Evolutionary conservation across 2,113 vertebrate genomes (phyloP).

Genomic region (Casuarius casuarius): DNA sequence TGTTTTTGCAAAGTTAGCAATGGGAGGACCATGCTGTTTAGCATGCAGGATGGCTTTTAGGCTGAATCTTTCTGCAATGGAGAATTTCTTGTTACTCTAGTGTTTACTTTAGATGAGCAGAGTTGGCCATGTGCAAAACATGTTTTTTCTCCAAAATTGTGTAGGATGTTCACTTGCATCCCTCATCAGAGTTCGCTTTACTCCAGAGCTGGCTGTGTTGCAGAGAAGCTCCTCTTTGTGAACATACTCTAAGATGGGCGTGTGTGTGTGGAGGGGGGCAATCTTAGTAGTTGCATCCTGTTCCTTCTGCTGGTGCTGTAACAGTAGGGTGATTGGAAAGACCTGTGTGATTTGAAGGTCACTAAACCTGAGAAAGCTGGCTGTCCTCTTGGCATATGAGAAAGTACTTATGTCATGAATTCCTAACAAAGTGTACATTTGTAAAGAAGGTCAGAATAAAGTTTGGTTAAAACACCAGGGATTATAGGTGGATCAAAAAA

Average conservation of each 20-base stretch:
- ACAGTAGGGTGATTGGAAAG: slow-evolving; percentile 43
- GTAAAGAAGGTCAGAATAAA: not conserved
- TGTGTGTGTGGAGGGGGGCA: not conserved
- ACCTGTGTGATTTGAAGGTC: slow-evolving; percentile 51
- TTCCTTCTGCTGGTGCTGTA: slow-evolving; percentile 47
- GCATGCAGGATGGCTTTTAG: not conserved
- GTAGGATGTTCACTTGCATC: not conserved
- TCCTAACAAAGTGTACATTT: not conserved
- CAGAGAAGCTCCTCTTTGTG: not conserved
- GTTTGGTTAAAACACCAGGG: not conserved
- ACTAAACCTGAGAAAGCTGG: not conserved
- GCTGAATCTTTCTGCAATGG: not conserved
- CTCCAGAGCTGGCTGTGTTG: not conserved
- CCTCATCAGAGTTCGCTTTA: not conserved
- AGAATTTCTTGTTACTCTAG: not conserved
- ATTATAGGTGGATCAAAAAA: not conserved
- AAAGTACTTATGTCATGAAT: not conserved
- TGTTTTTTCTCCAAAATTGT: not conserved
- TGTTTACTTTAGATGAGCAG: not conserved
- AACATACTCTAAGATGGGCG: not conserved
- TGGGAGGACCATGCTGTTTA: rapidly evolving
- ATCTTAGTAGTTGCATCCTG: not conserved
- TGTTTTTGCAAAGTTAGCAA: not conserved
- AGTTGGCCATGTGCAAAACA: not conserved
- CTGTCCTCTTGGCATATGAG: slow-evolving; percentile 17